phyloP scores from a whole-genome alignment of 2,888 invertebrate genomes.

The Caenorhabditis zanzibari region DNA sequence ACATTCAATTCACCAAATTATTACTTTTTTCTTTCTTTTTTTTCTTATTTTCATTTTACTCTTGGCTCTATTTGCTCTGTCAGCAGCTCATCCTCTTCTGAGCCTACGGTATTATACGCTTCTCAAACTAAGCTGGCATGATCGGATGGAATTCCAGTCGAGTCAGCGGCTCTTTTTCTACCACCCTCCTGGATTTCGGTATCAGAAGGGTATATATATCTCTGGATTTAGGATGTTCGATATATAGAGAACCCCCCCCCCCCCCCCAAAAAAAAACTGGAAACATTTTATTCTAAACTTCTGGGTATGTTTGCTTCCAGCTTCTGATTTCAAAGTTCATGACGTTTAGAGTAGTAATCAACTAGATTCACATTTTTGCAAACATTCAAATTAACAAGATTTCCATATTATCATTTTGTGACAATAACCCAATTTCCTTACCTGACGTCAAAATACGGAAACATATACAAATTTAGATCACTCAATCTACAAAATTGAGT shows the following conservation, averaged over 20 bases:
- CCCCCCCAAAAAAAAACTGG: too few relatives aligned
- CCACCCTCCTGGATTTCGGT: background rate
- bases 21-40: slow-evolving; percentile 40
- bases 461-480: background rate
- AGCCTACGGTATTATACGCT: slow-evolving; percentile 25
- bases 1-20: slow-evolving; percentile 44
- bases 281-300: too few relatives aligned
- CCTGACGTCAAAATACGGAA: slow-evolving; percentile 7
- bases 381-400: background rate
- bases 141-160: slow-evolving; percentile 8
- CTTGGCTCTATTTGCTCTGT: slow-evolving; percentile 3
- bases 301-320: too few relatives aligned
- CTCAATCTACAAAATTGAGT: background rate
- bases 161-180: background rate
- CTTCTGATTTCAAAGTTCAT: too few relatives aligned
- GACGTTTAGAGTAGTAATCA: background rate
- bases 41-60: slow-evolving; percentile 3
- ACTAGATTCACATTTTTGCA: background rate
- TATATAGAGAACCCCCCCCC: too few relatives aligned
- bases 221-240: too few relatives aligned
- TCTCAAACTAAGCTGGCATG: slow-evolving; percentile 14
- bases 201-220: too few relatives aligned
- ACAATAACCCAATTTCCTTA: background rate
- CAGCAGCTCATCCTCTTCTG: slow-evolving; percentile 3
- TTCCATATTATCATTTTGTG: too few relatives aligned